A percentile compares a stretch with the other conserved stretches of the same genome.
Conservation (phyloP, 2,113 vertebrate species). For the Gorsachius goisagi region DNA sequence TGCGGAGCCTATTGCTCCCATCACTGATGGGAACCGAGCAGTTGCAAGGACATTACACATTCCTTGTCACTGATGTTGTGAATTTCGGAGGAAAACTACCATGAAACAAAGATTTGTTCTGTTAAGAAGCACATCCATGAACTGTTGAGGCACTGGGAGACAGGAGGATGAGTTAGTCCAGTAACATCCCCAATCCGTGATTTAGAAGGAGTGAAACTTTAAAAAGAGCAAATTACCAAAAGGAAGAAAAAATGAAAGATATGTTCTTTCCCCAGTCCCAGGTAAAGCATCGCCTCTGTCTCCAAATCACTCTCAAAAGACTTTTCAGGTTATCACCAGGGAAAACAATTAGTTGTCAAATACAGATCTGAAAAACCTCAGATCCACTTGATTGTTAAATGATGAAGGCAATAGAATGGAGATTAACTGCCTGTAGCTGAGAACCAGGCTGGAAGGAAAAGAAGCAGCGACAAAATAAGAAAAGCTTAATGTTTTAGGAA, state of each 20-base stretch:
- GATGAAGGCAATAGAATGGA: background rate
- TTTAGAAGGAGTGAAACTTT: background rate
- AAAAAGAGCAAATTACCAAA: background rate
- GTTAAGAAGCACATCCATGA: background rate
- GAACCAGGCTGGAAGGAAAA: background rate
- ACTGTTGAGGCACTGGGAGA: background rate
- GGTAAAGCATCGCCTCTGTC: background rate
- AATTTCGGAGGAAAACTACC: constrained; percentile 3
- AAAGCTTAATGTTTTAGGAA: background rate
- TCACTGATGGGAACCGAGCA: background rate
- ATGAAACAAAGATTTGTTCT: background rate
- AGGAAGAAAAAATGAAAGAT: background rate
- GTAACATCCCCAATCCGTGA: background rate
- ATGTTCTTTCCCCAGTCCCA: background rate
- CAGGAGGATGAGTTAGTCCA: background rate
- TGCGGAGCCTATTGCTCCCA: background rate
- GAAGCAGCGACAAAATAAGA: background rate
- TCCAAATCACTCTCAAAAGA: background rate
- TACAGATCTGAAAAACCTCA: background rate
- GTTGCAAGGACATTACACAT: background rate
- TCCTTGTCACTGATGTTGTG: background rate
- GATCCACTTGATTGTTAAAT: background rate
- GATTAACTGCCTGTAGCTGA: background rate
- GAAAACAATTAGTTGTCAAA: constrained; percentile 11
- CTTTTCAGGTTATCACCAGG: background rate